Evolutionary conservation across 1,140 invertebrate species (phyloP), one percentile per base, ranked within the genome.

Genomic region (Bombus superbus): DNA sequence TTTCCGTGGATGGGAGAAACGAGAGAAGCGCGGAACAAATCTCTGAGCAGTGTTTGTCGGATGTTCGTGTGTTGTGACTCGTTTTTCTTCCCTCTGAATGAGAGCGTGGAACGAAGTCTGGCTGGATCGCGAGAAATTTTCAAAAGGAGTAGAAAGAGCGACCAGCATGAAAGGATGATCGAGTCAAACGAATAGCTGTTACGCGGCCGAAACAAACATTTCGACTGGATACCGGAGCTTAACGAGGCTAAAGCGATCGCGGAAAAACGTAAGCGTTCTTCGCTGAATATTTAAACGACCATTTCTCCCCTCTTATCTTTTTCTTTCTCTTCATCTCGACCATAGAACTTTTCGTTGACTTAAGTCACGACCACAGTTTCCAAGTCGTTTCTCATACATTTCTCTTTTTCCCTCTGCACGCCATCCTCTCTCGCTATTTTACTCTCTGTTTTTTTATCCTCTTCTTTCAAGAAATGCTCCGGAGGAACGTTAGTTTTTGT

Each of bases 201-300:
- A 25, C 42, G 42, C 25, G 32, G 57, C 40, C 4, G 66, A 79
- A 79, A 79, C 40, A 28, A 83, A 66, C n/a, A 64, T 10, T 59
- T 9, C 25, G 59, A 68, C 28, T 35, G 28, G 38, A 35, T 44
- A 10, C n/a, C 2, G 8, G 2, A 6, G 11, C 22, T 35, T 69
- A 71, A 83, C 44, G 64, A 78, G 11, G 38, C 47, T 57, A 78
- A 78, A 85, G 25, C 53, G 72, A 85, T 80, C 64, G 68, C 53
- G 32, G 40, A 11, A 69, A 85, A 76, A 42, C 28, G 44, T 76
- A 68, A 69, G 57, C 72, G 71, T 15, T 64, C 38, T 53, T 77
- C 85, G 22, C 64, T 71, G 80, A 76, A 86, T 86, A 86, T 83
- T 86, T 86, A 74, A 86, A 68, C 59, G 66, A 72, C 18, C 42